These are phyloP conservation scores for Chymomyza procnemis DNA, from an alignment of 2,888 invertebrate species.

Conservation along the genomic window DNA sequence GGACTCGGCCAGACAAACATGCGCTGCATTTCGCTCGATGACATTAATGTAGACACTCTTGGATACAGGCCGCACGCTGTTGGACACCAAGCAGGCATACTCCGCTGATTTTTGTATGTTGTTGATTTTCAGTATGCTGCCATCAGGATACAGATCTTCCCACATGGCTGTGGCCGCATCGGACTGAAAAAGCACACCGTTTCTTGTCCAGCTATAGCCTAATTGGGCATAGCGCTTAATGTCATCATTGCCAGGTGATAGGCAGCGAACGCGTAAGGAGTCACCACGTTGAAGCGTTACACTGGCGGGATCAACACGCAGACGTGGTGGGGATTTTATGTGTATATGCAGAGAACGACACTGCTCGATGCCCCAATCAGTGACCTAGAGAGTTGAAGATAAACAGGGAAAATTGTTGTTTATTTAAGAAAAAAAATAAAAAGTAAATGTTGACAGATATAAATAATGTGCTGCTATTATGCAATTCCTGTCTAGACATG, in stretches of 20 bases:
- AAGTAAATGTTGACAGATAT: not conserved
- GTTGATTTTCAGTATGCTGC: conserved; percentile 88
- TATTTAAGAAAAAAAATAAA: not conserved
- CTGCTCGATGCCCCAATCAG: conserved; percentile 84
- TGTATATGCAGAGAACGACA: conserved; percentile 82
- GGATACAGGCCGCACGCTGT: conserved; percentile 80
- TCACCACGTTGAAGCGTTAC: conserved; percentile 82
- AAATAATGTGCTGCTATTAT: not conserved
- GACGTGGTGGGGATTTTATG: conserved; percentile 82
- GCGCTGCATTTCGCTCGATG: conserved; percentile 81
- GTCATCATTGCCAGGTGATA: conserved; percentile 83
- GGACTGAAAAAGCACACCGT: conserved; percentile 85
- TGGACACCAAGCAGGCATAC: conserved; percentile 86
- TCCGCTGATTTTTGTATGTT: conserved; percentile 89
- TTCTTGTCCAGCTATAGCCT: conserved; percentile 91
- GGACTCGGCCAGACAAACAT: conserved; percentile 81
- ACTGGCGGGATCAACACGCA: conserved; percentile 84
- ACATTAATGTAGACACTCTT: conserved; percentile 84
- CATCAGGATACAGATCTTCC: conserved; percentile 91
- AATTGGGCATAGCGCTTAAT: conserved; percentile 81
- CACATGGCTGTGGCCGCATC: conserved; percentile 88
- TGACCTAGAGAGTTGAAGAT: conserved; percentile 79
- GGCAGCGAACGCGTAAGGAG: conserved; percentile 80
- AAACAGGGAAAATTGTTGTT: not conserved
- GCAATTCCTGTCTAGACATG: not conserved